Conservation (phyloP, 2,888 invertebrate genomes). For the Anticlea derivata region DNA sequence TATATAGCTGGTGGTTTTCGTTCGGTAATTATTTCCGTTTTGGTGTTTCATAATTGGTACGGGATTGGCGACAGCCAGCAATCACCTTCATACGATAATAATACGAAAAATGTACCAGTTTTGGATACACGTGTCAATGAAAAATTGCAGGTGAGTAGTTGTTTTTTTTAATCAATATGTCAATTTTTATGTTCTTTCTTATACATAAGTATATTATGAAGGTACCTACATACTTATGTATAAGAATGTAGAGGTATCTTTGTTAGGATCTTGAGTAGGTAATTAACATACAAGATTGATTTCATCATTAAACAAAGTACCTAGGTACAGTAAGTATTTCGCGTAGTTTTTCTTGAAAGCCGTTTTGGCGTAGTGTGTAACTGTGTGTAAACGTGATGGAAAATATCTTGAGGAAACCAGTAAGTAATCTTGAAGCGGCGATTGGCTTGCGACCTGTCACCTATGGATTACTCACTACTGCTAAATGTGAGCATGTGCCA, state of each 20-base stretch:
- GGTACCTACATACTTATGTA: neutral
- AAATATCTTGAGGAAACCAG: too few relatives aligned
- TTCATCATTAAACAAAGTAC: conserved; percentile 3
- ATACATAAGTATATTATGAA: too few relatives aligned
- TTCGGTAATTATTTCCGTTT: conserved; percentile 25
- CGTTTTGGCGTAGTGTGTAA: too few relatives aligned
- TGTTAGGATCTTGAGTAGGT: conserved; percentile 1
- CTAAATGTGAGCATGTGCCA: too few relatives aligned
- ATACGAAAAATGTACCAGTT: conserved; percentile 22
- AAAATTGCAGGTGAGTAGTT: conserved; percentile 11
- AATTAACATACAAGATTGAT: conserved; percentile 3
- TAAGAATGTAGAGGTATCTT: neutral
- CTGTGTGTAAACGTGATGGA: too few relatives aligned
- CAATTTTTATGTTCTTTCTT: too few relatives aligned
- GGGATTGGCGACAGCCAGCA: conserved; percentile 24
- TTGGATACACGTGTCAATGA: conserved; percentile 31
- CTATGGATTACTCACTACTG: too few relatives aligned
- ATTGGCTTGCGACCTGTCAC: too few relatives aligned
- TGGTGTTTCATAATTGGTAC: conserved; percentile 30
- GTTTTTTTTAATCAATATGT: conserved; percentile 15
- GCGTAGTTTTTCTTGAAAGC: neutral
- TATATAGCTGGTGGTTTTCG: conserved; percentile 21
- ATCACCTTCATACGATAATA: conserved; percentile 23
- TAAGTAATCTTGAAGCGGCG: too few relatives aligned
- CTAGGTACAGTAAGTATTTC: neutral